Evolutionary conservation across 2,113 vertebrate species (phyloP).

Genomic region (Dasyprocta punctata): DNA sequence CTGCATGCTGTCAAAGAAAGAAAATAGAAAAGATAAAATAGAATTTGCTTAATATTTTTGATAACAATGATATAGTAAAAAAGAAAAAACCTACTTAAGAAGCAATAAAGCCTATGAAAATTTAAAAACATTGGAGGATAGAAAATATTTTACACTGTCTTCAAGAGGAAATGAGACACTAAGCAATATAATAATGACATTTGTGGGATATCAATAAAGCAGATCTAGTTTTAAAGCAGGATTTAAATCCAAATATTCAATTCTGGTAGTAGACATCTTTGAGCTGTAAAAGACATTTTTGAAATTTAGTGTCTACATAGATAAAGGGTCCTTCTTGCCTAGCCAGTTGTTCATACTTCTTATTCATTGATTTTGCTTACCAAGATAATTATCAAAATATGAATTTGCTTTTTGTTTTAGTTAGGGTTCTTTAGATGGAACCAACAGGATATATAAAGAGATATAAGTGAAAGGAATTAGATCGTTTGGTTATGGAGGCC

Average conservation of each 20-base stretch:
- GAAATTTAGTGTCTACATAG: neutral
- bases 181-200: neutral
- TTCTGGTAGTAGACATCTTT: neutral
- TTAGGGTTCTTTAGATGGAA: neutral
- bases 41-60: neutral
- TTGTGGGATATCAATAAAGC: neutral
- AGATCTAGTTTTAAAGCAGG: neutral
- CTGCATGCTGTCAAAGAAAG: neutral
- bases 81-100: neutral
- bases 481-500: neutral
- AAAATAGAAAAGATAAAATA: neutral
- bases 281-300: neutral
- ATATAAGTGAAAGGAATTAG: neutral
- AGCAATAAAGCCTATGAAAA: neutral
- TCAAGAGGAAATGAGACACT: neutral
- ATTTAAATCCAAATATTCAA: neutral
- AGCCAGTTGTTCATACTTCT: neutral
- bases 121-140: neutral
- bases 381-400: constrained; percentile 11
- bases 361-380: neutral
- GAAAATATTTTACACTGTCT: neutral
- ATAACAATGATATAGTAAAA: neutral
- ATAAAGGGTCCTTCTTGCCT: neutral
- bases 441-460: neutral
- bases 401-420: neutral